Evolutionary conservation across 2,888 invertebrate genomes (phyloP).

Genomic region (Herminia tarsipennalis): DNA sequence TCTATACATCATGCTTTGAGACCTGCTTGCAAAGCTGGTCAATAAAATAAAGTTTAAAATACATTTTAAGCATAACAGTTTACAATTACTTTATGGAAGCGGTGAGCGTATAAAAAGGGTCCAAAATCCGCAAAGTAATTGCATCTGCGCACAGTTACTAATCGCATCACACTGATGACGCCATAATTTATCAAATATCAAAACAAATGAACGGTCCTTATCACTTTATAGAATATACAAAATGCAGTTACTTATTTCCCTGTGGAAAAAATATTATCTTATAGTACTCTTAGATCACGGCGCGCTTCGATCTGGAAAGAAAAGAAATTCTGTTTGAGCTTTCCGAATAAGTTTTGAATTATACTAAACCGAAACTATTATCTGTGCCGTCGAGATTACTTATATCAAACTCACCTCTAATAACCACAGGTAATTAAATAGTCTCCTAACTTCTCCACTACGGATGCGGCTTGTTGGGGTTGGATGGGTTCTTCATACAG

Average conservation of each 20-base stretch:
- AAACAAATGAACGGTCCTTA: slow-evolving; percentile 85
- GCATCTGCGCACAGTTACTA: slow-evolving; percentile 74
- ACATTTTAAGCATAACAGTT: slow-evolving; percentile 74
- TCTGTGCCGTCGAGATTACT: no score
- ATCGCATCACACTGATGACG: slow-evolving; percentile 80
- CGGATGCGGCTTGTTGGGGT: slow-evolving; percentile 98
- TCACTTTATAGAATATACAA: slow-evolving; percentile 87
- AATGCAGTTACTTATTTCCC: slow-evolving; percentile 87
- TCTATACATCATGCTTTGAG: slow-evolving; percentile 83
- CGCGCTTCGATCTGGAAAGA: slow-evolving; percentile 83
- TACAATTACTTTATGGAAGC: slow-evolving; percentile 81
- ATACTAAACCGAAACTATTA: no score
- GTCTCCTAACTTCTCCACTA: slow-evolving; percentile 98
- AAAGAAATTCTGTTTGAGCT: slow-evolving; percentile 45
- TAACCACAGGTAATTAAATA: slow-evolving; percentile 98
- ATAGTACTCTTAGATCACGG: slow-evolving; percentile 86
- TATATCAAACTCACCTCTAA: slow-evolving; percentile 88
- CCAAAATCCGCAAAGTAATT: slow-evolving; percentile 83
- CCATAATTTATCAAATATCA: slow-evolving; percentile 84
- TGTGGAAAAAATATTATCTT: slow-evolving; percentile 87
- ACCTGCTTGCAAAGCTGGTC: slow-evolving; percentile 81
- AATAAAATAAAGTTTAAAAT: slow-evolving; percentile 77
- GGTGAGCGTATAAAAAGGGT: slow-evolving; percentile 84
- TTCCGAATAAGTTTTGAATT: neutral
- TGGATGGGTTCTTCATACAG: slow-evolving; percentile 98